Percentiles rank a stretch among this genome's conserved stretches.
Evolutionary conservation across 2,888 invertebrate genomes (phyloP).

Genomic region (Macrosiphum euphorbiae): DNA sequence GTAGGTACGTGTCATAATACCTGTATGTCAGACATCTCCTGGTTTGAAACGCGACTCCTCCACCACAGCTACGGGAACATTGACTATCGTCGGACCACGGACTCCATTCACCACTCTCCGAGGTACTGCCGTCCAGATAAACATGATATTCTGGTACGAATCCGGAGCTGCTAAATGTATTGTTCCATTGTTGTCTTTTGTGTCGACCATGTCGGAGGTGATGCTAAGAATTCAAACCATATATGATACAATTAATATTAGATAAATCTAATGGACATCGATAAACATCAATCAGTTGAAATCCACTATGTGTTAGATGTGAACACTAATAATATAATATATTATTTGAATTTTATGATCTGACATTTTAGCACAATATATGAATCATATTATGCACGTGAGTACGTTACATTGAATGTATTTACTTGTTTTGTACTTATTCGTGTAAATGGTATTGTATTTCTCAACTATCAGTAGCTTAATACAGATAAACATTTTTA

Average conservation of each 20-base stretch:
- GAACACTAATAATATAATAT: not conserved
- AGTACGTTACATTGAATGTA: not conserved
- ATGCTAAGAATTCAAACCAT: constrained; percentile 36
- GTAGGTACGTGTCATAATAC: constrained; percentile 50
- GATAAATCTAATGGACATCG: not conserved
- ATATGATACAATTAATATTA: not conserved
- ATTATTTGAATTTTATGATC: not conserved
- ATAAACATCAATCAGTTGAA: not conserved
- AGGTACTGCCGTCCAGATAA: constrained; percentile 71
- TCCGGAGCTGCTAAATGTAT: constrained; percentile 55
- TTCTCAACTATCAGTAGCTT: not conserved
- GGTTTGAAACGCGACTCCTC: constrained; percentile 89
- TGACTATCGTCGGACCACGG: constrained; percentile 86
- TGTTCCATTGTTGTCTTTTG: constrained; percentile 61
- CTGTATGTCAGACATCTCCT: constrained; percentile 77
- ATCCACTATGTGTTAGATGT: not conserved
- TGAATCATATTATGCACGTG: not conserved
- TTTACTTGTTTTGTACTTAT: not conserved
- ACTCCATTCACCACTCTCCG: constrained; percentile 81
- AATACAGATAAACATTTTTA: not conserved
- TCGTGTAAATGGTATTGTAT: not conserved
- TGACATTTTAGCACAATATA: not conserved
- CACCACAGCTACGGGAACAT: constrained; percentile 93
- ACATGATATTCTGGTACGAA: constrained; percentile 56
- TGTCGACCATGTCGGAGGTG: constrained; percentile 51